A percentile compares a stretch with the other conserved stretches of the same genome.
These are phyloP conservation scores for Benthochromis sp. DNA, from an alignment of 2,113 vertebrate genomes.

Conservation along the genomic window DNA sequence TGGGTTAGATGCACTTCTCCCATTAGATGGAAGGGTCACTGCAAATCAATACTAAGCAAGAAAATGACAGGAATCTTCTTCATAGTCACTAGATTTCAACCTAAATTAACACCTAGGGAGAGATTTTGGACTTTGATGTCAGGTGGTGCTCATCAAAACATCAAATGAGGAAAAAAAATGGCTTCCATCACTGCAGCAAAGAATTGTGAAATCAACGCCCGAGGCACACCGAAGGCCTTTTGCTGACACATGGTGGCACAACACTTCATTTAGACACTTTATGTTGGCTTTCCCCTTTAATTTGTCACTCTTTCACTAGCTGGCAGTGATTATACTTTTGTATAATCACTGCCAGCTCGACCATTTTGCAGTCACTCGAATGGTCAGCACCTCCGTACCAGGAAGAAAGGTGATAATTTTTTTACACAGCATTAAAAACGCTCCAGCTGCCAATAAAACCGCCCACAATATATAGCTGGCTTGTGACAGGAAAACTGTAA, in stretches of 20 bases:
- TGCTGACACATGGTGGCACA: not conserved
- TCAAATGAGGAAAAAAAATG: not conserved
- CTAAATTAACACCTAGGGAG: not conserved
- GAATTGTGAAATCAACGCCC: not conserved
- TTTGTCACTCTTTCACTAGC: not conserved
- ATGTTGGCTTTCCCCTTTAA: not conserved
- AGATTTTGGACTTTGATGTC: not conserved
- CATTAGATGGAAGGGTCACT: not conserved
- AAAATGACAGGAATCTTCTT: not conserved
- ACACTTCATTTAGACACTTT: not conserved
- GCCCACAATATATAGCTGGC: not conserved
- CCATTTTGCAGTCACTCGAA: not conserved
- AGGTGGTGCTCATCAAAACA: not conserved
- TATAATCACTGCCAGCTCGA: not conserved
- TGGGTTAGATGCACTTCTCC: not conserved
- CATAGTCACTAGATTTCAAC: not conserved
- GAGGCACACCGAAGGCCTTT: not conserved
- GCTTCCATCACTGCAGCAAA: not conserved
- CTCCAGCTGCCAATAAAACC: not conserved
- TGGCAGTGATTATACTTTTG: not conserved
- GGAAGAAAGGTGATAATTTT: not conserved
- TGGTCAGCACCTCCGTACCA: not conserved
- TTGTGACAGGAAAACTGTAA: not conserved
- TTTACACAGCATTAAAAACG: not conserved
- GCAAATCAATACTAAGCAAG: not conserved